A percentile compares a stretch with the other conserved stretches of the same genome.
Conservation (phyloP, 2,888 invertebrate species). For the Tipula helvola region DNA sequence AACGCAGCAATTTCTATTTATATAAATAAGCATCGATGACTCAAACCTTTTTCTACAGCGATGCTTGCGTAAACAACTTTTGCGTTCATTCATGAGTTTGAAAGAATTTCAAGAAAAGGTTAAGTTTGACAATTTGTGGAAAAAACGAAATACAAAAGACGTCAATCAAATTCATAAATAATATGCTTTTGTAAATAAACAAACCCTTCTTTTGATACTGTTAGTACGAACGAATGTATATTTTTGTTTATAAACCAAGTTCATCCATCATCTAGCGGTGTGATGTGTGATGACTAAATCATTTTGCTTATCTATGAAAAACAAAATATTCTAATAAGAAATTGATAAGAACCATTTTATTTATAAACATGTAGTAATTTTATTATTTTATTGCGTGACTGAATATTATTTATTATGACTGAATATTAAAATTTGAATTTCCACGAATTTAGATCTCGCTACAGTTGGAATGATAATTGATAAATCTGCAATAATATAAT, state of each 20-base stretch:
- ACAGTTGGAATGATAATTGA: neutral
- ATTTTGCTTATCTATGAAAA: neutral
- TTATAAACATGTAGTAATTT: neutral
- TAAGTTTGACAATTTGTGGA: too few species aligned
- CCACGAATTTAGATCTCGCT: neutral
- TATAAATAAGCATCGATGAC: too few species aligned
- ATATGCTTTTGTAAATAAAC: too few species aligned
- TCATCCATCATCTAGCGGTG: neutral
- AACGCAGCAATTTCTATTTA: too few species aligned
- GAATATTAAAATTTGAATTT: neutral
- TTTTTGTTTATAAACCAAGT: neutral
- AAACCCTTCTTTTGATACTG: too few species aligned
- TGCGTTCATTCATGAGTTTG: too few species aligned
- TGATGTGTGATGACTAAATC: neutral
- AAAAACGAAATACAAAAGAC: too few species aligned
- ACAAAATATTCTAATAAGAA: neutral
- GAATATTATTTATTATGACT: neutral
- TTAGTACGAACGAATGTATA: too few species aligned
- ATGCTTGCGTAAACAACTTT: too few species aligned
- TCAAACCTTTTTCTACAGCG: too few species aligned
- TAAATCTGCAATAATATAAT: neutral
- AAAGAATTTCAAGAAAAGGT: too few species aligned
- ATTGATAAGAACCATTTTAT: neutral
- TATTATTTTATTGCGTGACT: neutral
- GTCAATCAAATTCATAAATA: too few species aligned